These are phyloP conservation scores for Panagrolaimus sp. DNA, from an alignment of 1,140 invertebrate species.

Conservation along the genomic window DNA sequence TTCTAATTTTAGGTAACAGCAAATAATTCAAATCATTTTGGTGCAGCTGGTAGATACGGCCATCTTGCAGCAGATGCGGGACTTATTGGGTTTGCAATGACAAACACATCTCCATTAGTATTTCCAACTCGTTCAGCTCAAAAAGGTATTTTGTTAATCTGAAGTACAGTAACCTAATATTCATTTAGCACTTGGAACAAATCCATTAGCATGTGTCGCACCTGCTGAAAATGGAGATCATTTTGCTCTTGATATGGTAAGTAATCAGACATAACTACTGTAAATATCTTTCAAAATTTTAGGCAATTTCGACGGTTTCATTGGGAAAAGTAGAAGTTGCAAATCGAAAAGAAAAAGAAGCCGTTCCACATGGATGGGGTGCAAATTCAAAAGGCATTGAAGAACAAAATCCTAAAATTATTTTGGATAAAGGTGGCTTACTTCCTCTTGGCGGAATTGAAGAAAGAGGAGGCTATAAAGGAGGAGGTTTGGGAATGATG, in stretches of 20 bases:
- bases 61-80: constrained; percentile 64
- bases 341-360: constrained; percentile 37
- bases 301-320: constrained; percentile 76
- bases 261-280: too few species aligned
- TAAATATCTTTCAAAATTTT: too few species aligned
- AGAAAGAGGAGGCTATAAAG: constrained; percentile 72
- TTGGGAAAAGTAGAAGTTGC: constrained; percentile 65
- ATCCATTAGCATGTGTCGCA: constrained; percentile 77
- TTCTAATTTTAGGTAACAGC: constrained; percentile 66
- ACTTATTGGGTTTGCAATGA: constrained; percentile 69
- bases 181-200: constrained; percentile 69
- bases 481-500: constrained; percentile 74
- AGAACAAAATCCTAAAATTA: constrained; percentile 68
- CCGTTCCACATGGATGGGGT: constrained; percentile 77
- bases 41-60: constrained; percentile 82
- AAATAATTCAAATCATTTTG: constrained; percentile 81
- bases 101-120: constrained; percentile 81
- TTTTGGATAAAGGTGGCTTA: constrained; percentile 67
- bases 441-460: constrained; percentile 79
- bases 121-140: constrained; percentile 74
- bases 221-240: constrained; percentile 68
- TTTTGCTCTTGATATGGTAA: constrained; percentile 81
- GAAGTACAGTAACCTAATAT: too few species aligned
- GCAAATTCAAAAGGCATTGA: constrained; percentile 67
- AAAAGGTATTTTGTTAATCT: constrained; percentile 45